Percentiles rank a stretch among this genome's conserved stretches.
phyloP scores from a whole-genome alignment of 2,888 invertebrate genomes.

The Leptopterna dolabrata region DNA sequence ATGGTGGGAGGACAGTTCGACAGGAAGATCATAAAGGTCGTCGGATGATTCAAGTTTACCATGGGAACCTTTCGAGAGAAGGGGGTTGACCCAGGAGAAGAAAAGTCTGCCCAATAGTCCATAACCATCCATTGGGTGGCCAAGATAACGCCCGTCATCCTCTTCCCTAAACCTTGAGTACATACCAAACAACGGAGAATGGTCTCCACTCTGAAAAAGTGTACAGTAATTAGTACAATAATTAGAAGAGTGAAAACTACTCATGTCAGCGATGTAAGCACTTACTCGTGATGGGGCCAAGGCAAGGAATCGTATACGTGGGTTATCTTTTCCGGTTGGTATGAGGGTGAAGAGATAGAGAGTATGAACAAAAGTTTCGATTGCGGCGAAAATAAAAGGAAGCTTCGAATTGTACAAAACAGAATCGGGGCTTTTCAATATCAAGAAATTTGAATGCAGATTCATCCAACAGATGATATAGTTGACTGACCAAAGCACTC shows the following conservation, averaged over 20 bases:
- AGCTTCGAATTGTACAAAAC: constrained; percentile 68
- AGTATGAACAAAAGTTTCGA: constrained; percentile 65
- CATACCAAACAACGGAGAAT: constrained; percentile 64
- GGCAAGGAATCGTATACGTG: constrained; percentile 50
- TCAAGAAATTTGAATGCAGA: constrained; percentile 72
- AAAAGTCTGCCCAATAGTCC: constrained; percentile 79
- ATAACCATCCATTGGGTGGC: constrained; percentile 84
- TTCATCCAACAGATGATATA: constrained; percentile 77
- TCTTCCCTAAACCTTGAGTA: constrained; percentile 76
- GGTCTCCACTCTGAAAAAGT: constrained; percentile 55
- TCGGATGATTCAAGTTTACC: constrained; percentile 79
- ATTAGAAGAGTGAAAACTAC: not conserved
- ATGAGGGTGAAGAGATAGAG: constrained; percentile 62
- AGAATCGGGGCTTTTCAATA: constrained; percentile 46
- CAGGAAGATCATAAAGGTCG: constrained; percentile 86
- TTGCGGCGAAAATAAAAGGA: constrained; percentile 64
- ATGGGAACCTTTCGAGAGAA: constrained; percentile 82
- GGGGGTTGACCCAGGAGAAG: constrained; percentile 88
- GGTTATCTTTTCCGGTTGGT: constrained; percentile 52
- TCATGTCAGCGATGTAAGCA: not conserved
- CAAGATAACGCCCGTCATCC: constrained; percentile 77
- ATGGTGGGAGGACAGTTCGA: constrained; percentile 72
- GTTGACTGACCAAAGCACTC: constrained; percentile 77
- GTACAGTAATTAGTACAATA: constrained; percentile 13
- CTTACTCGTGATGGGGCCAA: constrained; percentile 51